Evolutionary conservation across 2,113 vertebrate genomes (phyloP), one percentile per base, ranked within the genome.

Genomic region (Amphilophus citrinellus): DNA sequence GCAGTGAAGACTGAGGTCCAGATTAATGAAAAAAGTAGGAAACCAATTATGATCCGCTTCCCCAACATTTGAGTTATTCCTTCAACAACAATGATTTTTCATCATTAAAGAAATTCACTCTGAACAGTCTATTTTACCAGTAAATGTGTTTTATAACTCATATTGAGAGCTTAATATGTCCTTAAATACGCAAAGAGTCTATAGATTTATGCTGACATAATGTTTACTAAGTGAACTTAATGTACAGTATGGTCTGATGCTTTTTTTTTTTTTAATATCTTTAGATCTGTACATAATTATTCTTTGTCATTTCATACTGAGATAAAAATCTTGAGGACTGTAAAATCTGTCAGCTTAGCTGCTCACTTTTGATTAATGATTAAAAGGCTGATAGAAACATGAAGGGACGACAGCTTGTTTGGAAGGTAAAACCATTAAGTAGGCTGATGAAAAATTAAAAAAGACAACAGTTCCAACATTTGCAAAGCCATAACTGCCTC

Each of bases 301-400:
- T 18, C 50, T 53, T 73, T 32, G 44, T n/a, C 20, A 3, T 73
- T 32, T 53, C 1, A 2, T 73, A 32, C 66, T 53, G 66, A 32
- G 44, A n/a, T 58, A 58, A 58, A 22, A 58, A 58, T 10, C n/a
- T 11, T 11, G 3, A 58, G 10, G n/a, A 58, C 18, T 18, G 13
- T 11, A 44, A 44, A 44, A 44, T 44, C 42, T 13, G 5, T 50
- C 47, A 50, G 5, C 14, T 17, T 50, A 17, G 14, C 15, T 6
- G 10, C 20, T 22, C 10, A 5, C 20, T 22, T 58, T 22, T 10
- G 9, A 15, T 32, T 32, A 44, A 3, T 0, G 0, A 20, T 50
- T 50, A 53, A 53, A 73, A 32, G 47, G 24, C 47, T 2, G 6
- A 53, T 47, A 32, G 68, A 47, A 73, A 47, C 17, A 4, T 32